These are phyloP conservation scores for Lobophora halterata DNA, from an alignment of 2,888 invertebrate species.

Conservation along the genomic window DNA sequence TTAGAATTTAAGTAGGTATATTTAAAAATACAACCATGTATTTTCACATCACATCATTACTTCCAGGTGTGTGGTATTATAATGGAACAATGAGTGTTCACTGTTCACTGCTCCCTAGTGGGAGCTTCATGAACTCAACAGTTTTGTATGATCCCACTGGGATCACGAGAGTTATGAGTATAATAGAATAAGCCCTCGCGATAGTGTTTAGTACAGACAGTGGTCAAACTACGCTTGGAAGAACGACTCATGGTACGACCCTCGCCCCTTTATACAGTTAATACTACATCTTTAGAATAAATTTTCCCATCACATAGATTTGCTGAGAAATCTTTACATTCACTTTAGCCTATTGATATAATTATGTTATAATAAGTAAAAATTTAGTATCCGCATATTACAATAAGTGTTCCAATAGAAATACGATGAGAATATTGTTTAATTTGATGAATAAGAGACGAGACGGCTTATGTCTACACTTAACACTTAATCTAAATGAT, in stretches of 20 bases:
- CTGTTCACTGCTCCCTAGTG: no score
- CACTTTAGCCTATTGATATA: conserved; percentile 75
- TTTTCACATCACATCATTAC: no score
- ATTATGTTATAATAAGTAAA: conserved; percentile 69
- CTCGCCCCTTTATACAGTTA: conserved; percentile 65
- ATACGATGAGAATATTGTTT: conserved; percentile 63
- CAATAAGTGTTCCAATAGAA: conserved; percentile 68
- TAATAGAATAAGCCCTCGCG: no score
- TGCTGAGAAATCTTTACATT: conserved; percentile 64
- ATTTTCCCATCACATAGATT: conserved; percentile 77
- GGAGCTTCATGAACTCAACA: no score
- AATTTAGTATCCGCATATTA: conserved; percentile 68
- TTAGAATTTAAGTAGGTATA: no score
- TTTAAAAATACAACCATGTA: no score
- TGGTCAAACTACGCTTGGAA: conserved; percentile 25
- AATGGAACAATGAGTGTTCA: no score
- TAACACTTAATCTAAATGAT: conserved; percentile 70
- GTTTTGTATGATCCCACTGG: no score
- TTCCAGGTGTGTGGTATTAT: no score
- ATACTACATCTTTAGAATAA: conserved; percentile 78
- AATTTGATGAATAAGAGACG: conserved; percentile 71
- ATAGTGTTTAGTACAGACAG: background rate
- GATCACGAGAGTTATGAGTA: no score
- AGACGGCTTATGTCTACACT: conserved; percentile 70
- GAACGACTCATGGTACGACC: conserved; percentile 48